Base-by-base conservation (phyloP, 2,113 vertebrate species). In the Nibea albiflora region DNA sequence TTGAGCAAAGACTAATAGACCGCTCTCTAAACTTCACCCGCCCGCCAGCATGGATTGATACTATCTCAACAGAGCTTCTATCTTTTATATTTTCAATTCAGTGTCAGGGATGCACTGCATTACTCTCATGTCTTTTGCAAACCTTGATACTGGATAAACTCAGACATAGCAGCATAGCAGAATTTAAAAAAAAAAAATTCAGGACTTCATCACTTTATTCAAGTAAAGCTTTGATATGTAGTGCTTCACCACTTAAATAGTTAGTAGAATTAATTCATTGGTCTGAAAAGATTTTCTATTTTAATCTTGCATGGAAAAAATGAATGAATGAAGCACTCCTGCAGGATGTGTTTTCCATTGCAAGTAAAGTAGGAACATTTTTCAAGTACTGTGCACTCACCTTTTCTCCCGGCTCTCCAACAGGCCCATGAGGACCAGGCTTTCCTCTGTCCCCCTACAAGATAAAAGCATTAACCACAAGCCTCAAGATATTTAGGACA, bases 371-470 rank as follows among this genome's bases (percentile, higher is more conserved):
- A 44, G 73, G 14, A 31, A 61, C 11, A 78, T 84, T 78, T 56
- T 47, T 15, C 19, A 28, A 70, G 47, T 44, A 76, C 20, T 47
- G 44, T 56, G 52, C 73, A 73, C 90, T 94, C 86, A 97, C 97
- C 95, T 95, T 97, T 64, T 93, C 52, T 10, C 97, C 97, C 1
- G 92, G 85, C 47, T 97, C 96, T 79, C 97, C 97, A 0, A 81
- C 57, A 75, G 94, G 93, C 2, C 97, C 97, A 0, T 80, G 80
- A 22, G 81, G 92, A 10, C 97, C 97, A 1, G 90, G 94, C n/a
- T 92, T 95, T 63, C 97, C 97, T 83, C 94, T 76, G 35, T 97
- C 96, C 58, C 97, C 97, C 97, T 98, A 87, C 78, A 85, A 88
- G 83, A 90, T 54, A 81, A 88, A 88, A 69, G 73, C 81, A 88